Evolutionary conservation across 2,888 invertebrate genomes (phyloP), one percentile per base, ranked within the genome.

Genomic region (Phrixothrix hirtus): DNA sequence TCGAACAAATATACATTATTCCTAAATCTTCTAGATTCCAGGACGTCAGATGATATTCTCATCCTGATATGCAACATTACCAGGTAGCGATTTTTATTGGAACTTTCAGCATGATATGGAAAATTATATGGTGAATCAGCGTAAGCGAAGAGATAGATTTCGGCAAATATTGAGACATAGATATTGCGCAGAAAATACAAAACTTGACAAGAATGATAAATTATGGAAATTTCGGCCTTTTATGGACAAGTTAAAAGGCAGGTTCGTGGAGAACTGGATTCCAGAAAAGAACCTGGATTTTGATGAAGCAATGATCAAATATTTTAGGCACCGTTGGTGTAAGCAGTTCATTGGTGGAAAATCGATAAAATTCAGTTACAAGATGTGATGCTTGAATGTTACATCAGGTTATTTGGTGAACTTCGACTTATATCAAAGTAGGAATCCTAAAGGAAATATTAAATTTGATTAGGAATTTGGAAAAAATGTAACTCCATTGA

Each of bases 291-390:
- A 60, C 21, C 13, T 63, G 5, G 35, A 52, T 17, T 58, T 44
- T 36, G 65, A 70, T 58, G 65, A 69, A 53, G 46, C 52, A n/a
- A 66, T 69, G 63, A 55, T 67, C 1, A 53, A 59, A 21, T 68
- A 70, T 64, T n/a, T n/a, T n/a, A n/a, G n/a, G n/a, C n/a, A n/a
- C n/a, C n/a, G n/a, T 73, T 13, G 57, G 36, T 67, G 61, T 50
- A 69, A 69, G 49, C 67, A 68, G 56, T 70, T 61, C 46, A 58
- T 70, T 3, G 55, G 59, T 14, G 55, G 53, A 7, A 58, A 58
- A 26, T 10, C 29, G 2, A 43, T 51, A 13, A 46, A 17, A 37
- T 57, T 39, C 34, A 53, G 53, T 1, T 59, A 52, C 30, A 59
- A 59, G 29, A 21, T 43, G 9, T 58, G 53, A 52, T 55, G 52